Conservation (phyloP, 2,888 invertebrate genomes). For the Horisme vitalbata region DNA sequence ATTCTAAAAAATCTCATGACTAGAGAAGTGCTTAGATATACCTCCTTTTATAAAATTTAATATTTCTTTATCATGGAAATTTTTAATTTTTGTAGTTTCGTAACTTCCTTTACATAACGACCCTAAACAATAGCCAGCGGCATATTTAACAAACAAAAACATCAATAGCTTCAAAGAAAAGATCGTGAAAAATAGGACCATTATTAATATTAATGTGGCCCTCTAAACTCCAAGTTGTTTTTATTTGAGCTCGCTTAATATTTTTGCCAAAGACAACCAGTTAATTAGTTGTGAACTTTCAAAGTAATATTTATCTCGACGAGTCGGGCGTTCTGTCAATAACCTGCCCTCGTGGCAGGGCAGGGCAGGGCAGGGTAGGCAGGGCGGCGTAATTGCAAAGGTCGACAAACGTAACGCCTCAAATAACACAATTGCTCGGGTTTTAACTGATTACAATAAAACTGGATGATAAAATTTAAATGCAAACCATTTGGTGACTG, state of each 20-base stretch:
- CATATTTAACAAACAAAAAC: no score
- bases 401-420: slow-evolving; percentile 28
- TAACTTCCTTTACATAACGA: no score
- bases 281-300: slow-evolving; percentile 30
- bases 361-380: background rate
- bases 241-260: slow-evolving; percentile 10
- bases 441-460: slow-evolving; percentile 25
- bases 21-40: no score
- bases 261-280: slow-evolving; percentile 25
- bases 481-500: slow-evolving; percentile 11
- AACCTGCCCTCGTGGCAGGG: slow-evolving; percentile 8
- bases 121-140: no score
- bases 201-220: slow-evolving; percentile 8
- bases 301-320: slow-evolving; percentile 27
- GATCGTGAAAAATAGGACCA: background rate
- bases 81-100: no score
- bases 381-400: slow-evolving; percentile 22
- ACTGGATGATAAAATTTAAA: slow-evolving; percentile 22
- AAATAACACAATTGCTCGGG: slow-evolving; percentile 24
- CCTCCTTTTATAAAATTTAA: no score
- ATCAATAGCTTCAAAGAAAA: no score
- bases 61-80: no score
- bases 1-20: slow-evolving; percentile 2
- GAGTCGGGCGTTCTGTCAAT: slow-evolving; percentile 19
- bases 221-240: slow-evolving; percentile 13